These are phyloP conservation scores for Drosophila santomea DNA, from an alignment of 1,140 invertebrate species.

Conservation along the genomic window DNA sequence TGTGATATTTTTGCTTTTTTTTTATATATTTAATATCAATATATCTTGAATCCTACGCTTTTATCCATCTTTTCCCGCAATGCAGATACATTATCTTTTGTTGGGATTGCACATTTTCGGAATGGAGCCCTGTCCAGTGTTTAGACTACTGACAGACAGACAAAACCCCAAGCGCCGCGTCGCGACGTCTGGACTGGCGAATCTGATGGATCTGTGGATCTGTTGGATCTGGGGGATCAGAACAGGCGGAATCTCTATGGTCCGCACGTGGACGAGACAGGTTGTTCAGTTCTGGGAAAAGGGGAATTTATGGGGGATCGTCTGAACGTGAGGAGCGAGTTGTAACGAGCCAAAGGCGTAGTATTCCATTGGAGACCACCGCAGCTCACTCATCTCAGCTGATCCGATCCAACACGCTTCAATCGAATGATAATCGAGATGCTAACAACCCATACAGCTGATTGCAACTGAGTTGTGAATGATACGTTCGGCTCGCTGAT, in stretches of 20 bases:
- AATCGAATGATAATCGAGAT: slow-evolving; percentile 26
- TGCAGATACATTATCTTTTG: slow-evolving; percentile 46
- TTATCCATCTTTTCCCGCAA: not conserved
- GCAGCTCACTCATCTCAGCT: slow-evolving; percentile 29
- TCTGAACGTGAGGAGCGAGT: not conserved
- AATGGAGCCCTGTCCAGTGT: slow-evolving; percentile 19
- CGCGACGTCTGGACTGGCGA: slow-evolving; percentile 20
- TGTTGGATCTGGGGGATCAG: not conserved
- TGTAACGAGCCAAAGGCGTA: slow-evolving; percentile 7
- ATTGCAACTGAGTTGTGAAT: slow-evolving; percentile 12
- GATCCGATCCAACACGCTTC: slow-evolving; percentile 20
- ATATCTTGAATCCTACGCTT: no score
- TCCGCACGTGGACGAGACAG: slow-evolving; percentile 29
- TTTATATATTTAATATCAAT: not conserved
- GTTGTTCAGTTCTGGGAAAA: slow-evolving; percentile 1
- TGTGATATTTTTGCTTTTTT: no score
- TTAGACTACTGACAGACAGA: slow-evolving; percentile 33
- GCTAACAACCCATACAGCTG: slow-evolving; percentile 21
- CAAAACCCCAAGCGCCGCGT: slow-evolving; percentile 23
- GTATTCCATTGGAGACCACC: slow-evolving; percentile 6
- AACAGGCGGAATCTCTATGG: slow-evolving; percentile 21
- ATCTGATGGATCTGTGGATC: not conserved
- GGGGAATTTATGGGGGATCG: not conserved
- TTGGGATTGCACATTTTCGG: slow-evolving; percentile 29
- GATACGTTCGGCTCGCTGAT: slow-evolving; percentile 24